phyloP scores from a whole-genome alignment of 2,797 vertebrate species.

The Spea hammondii region DNA sequence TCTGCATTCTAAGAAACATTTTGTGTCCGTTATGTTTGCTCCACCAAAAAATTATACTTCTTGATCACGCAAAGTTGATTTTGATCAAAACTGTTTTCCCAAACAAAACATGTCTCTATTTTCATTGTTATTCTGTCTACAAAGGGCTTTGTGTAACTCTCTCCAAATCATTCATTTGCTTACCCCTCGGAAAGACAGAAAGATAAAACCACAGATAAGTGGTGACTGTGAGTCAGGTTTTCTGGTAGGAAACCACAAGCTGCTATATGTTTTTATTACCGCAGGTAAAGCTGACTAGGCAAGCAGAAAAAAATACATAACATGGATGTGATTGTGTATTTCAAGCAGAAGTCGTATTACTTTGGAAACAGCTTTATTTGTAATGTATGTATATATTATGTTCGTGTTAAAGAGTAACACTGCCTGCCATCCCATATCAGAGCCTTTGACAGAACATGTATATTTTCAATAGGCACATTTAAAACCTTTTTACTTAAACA shows the following conservation, averaged over 20 bases:
- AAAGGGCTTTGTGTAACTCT: conserved; percentile 64
- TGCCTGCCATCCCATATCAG: conserved; percentile 56
- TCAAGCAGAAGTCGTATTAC: conserved; percentile 61
- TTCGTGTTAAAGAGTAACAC: conserved; percentile 56
- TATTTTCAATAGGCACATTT: not conserved
- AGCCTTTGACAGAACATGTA: conserved; percentile 54
- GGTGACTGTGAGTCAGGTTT: conserved; percentile 62
- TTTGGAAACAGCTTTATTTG: conserved; percentile 60
- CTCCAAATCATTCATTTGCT: conserved; percentile 61
- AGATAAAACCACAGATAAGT: conserved; percentile 61
- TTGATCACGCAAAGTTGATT: too few species aligned
- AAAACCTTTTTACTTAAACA: conserved; percentile 12
- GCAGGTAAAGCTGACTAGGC: conserved; percentile 54
- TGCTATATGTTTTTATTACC: conserved; percentile 53
- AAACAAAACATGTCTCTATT: conserved; percentile 24
- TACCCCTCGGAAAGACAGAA: conserved; percentile 56
- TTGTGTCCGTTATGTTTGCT: too few species aligned
- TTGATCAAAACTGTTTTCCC: too few species aligned
- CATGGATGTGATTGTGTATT: conserved; percentile 57
- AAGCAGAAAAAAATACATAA: conserved; percentile 57
- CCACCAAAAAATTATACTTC: too few species aligned
- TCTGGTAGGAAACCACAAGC: conserved; percentile 58
- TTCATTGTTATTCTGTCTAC: conserved; percentile 63
- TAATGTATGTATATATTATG: conserved; percentile 60
- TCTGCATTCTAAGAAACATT: too few species aligned